phyloP scores from a whole-genome alignment of 2,113 vertebrate genomes.

The Toxotes jaculatrix region DNA sequence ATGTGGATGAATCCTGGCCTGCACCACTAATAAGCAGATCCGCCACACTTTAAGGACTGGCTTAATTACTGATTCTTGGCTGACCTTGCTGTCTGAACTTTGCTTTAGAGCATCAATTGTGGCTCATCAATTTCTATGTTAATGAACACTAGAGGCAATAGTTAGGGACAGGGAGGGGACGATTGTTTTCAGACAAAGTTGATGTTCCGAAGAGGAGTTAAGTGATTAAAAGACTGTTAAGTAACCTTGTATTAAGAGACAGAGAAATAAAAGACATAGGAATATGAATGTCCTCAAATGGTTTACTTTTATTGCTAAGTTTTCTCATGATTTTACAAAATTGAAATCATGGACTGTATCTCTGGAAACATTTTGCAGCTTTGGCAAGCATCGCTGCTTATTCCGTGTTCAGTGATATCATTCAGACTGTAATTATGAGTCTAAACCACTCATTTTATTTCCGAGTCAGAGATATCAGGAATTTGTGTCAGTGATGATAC shows the following conservation, averaged over 20 bases:
- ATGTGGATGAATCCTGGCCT: slow-evolving; percentile 62
- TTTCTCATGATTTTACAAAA: not conserved
- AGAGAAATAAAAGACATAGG: slow-evolving; percentile 19
- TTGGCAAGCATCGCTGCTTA: not conserved
- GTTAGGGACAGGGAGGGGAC: slow-evolving; percentile 57
- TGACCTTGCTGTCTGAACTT: slow-evolving; percentile 82
- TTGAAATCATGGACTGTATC: too few relatives aligned
- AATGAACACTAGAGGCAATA: slow-evolving; percentile 77
- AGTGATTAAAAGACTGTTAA: slow-evolving; percentile 59
- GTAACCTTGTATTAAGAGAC: slow-evolving; percentile 66
- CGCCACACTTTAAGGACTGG: slow-evolving; percentile 71
- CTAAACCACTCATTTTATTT: not conserved
- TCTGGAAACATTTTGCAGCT: not conserved
- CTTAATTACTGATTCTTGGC: slow-evolving; percentile 83
- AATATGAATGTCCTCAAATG: slow-evolving; percentile 28
- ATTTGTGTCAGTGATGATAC: not conserved
- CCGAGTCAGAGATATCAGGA: too few relatives aligned
- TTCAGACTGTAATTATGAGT: not conserved
- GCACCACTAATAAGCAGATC: slow-evolving; percentile 70
- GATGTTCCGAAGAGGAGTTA: slow-evolving; percentile 59
- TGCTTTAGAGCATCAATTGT: slow-evolving; percentile 80
- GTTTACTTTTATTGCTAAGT: not conserved
- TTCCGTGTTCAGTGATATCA: not conserved
- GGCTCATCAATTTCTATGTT: slow-evolving; percentile 83
- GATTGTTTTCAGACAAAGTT: slow-evolving; percentile 71